Evolutionary conservation across 2,113 vertebrate genomes (phyloP), one percentile per base, ranked within the genome.

Genomic region (Phrynosoma platyrhinos): DNA sequence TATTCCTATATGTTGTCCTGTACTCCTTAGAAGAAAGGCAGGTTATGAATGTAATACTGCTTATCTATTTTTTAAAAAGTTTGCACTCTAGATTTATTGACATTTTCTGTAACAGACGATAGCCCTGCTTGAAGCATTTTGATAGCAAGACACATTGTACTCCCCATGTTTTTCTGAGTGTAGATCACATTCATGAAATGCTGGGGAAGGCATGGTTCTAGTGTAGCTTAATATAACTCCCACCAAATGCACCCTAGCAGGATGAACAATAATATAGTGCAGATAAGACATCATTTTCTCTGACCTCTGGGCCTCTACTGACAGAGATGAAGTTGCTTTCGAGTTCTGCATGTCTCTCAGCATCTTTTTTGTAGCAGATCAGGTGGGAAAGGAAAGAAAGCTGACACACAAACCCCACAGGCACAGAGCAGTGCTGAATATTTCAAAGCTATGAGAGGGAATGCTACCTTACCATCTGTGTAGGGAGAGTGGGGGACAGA

Each of bases 301-400:
- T 40, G 13, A 13, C 5, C 84, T 0, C 2, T 25, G 14, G 84
- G 9, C 5, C 23, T 74, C 53, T 7, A 18, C 0, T n/a, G 10
- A 23, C 66, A 18, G 71, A 80, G 72, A 71, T 87, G n/a, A 79
- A 9, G 55, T 53, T 83, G 74, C 72, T 36, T 86, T 62, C 32
- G 0, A 53, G 4, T 77, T 58, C 2, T 3, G 4, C 42, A 6
- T 0, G 0, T 12, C n/a, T 32, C 75, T 52, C 25, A 9, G 4
- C 58, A 62, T 32, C 25, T 16, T 7, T 12, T 40, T 47, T 25
- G 12, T 25, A 75, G 82, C 85, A 12, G 69, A 71, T 5, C 53
- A 84, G 27, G 20, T 25, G 89, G 55, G 89, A 89, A 90, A 62
- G 9, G 89, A 52, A 90, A 27, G 6, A 53, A 1, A 3, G 21